A percentile compares a stretch with the other conserved stretches of the same genome.
Evolutionary conservation across 2,113 vertebrate genomes (phyloP).

Genomic region (Baryphthengus martii): DNA sequence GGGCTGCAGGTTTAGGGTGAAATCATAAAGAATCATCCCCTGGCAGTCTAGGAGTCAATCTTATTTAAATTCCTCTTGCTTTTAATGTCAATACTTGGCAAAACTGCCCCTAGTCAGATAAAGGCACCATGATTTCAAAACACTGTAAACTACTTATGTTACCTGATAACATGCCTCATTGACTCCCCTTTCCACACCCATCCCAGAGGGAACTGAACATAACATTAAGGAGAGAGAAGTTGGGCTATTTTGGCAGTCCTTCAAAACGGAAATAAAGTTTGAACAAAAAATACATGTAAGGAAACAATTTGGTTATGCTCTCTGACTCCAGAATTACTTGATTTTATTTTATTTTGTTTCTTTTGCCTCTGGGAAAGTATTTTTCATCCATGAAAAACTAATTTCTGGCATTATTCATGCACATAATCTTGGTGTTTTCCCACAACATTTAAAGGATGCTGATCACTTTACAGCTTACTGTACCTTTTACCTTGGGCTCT

Average conservation of each 20-base stretch:
- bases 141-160: not conserved
- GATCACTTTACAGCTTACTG: not conserved
- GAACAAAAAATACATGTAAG: slow-evolving; percentile 12
- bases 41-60: not conserved
- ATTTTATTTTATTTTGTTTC: not conserved
- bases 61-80: slow-evolving; percentile 1
- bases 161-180: slow-evolving; percentile 23
- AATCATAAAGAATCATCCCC: slow-evolving; percentile 5
- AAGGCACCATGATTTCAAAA: slow-evolving; percentile 1
- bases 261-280: slow-evolving; percentile 1
- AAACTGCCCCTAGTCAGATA: not conserved
- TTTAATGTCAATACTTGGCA: slow-evolving; percentile 14
- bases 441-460: not conserved
- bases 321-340: not conserved
- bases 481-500: not conserved
- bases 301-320: not conserved
- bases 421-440: not conserved
- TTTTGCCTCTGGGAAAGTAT: slow-evolving; percentile 12
- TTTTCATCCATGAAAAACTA: slow-evolving; percentile 3
- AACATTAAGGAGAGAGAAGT: not conserved
- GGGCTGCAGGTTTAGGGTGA: not conserved
- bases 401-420: not conserved
- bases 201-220: not conserved
- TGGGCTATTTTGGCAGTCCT: slow-evolving; percentile 3
- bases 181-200: not conserved